Evolutionary conservation across 2,113 vertebrate species (phyloP).

Genomic region (Leptosomus discolor): DNA sequence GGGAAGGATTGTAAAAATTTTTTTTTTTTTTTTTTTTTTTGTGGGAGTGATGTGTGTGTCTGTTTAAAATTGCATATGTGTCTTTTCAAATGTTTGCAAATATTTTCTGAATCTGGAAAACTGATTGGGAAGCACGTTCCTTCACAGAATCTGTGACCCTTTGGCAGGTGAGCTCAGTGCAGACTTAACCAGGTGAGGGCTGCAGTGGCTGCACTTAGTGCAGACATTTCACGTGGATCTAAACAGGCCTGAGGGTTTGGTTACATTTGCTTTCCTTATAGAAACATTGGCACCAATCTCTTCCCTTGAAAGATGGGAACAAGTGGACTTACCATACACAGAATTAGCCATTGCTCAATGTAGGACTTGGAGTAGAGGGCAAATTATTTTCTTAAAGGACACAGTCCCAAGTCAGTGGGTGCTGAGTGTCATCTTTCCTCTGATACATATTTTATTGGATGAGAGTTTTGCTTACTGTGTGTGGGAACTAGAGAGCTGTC

Average conservation of each 20-base stretch:
- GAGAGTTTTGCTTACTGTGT: neutral
- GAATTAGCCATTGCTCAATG: neutral
- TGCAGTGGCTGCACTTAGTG: neutral
- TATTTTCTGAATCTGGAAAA: neutral
- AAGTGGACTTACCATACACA: neutral
- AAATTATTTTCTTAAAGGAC: neutral
- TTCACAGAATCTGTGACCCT: neutral
- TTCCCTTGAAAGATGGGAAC: too few relatives aligned
- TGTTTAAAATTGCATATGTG: neutral
- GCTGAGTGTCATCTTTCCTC: neutral
- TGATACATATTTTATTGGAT: neutral
- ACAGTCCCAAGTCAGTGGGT: neutral
- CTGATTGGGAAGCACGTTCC: neutral
- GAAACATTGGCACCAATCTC: neutral
- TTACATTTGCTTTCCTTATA: neutral
- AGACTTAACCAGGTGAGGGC: neutral
- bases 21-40: neutral
- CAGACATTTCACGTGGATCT: neutral
- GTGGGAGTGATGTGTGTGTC: neutral
- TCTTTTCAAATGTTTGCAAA: neutral
- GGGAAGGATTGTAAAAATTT: neutral
- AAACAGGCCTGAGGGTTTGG: neutral
- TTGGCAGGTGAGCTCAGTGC: rapidly evolving
- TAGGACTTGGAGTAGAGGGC: neutral
- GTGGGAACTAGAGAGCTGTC: neutral